These are phyloP conservation scores for Aplidium turbinatum DNA, from an alignment of 23 tunicate species.

Conservation along the genomic window DNA sequence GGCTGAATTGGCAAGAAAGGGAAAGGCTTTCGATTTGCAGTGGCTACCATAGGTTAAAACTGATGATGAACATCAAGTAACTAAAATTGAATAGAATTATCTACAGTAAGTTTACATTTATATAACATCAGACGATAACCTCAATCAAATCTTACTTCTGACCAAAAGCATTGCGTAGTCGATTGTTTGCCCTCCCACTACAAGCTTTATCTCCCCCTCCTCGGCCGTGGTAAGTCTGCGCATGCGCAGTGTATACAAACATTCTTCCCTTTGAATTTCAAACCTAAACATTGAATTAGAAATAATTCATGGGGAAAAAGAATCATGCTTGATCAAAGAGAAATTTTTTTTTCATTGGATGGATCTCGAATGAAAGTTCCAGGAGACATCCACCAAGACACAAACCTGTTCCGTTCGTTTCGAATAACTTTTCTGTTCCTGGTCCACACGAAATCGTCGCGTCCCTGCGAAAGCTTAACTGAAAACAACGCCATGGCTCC, in stretches of 20 bases:
- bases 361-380: background rate
- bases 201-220: slow-evolving; percentile 35
- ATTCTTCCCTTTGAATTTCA: slow-evolving; percentile 40
- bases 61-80: too few species aligned
- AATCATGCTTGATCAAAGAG: too few species aligned
- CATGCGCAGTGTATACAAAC: slow-evolving; percentile 32
- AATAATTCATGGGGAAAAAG: background rate
- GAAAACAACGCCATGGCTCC: slow-evolving; percentile 39
- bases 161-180: slow-evolving; percentile 42
- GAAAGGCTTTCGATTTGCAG: too few species aligned
- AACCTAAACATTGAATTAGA: slow-evolving; percentile 14
- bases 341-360: background rate
- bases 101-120: too few species aligned
- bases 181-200: slow-evolving; percentile 26
- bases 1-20: too few species aligned
- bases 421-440: slow-evolving; percentile 33
- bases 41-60: too few species aligned
- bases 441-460: slow-evolving; percentile 35
- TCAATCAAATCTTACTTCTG: slow-evolving; percentile 33
- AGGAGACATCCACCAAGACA: background rate
- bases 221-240: slow-evolving; percentile 34
- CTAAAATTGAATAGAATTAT: too few species aligned
- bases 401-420: slow-evolving; percentile 27
- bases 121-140: background rate
- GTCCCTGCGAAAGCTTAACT: slow-evolving; percentile 24